A percentile compares a stretch with the other conserved stretches of the same genome.
Conservation (phyloP, 2,888 invertebrate genomes). For the Micropterix aruncella region DNA sequence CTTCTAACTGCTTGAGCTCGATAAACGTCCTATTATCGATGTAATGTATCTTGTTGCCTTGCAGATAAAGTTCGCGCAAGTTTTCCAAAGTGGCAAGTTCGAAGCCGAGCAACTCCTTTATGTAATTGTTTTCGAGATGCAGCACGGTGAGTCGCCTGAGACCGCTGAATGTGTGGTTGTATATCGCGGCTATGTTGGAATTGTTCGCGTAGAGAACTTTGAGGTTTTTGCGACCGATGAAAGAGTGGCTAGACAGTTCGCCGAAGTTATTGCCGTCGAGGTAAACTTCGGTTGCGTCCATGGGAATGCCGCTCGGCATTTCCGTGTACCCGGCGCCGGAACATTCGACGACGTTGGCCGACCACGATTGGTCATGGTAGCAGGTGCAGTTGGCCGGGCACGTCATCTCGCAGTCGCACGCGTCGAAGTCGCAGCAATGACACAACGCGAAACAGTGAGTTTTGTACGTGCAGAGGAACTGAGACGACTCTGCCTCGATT, state of each 20-base stretch:
- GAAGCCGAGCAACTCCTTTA: constrained; percentile 64
- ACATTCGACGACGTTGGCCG: constrained; percentile 86
- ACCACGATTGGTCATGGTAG: constrained; percentile 89
- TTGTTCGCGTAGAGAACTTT: constrained; percentile 79
- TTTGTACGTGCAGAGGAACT: constrained; percentile 85
- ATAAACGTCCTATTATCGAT: constrained; percentile 79
- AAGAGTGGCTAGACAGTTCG: constrained; percentile 75
- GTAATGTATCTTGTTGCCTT: constrained; percentile 68
- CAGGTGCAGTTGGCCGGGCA: constrained; percentile 90
- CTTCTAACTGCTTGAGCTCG: constrained; percentile 67
- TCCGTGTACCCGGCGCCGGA: constrained; percentile 66
- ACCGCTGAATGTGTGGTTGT: constrained; percentile 86
- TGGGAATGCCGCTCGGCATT: constrained; percentile 79
- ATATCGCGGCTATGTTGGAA: constrained; percentile 70
- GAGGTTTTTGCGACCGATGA: constrained; percentile 83
- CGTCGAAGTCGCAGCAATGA: constrained; percentile 93
- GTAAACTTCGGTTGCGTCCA: constrained; percentile 92
- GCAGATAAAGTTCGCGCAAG: constrained; percentile 74
- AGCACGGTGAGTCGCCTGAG: constrained; percentile 63
- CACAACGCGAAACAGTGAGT: constrained; percentile 90
- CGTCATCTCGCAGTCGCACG: constrained; percentile 95
- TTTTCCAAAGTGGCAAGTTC: constrained; percentile 72
- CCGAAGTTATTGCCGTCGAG: constrained; percentile 85
- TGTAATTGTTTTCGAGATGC: constrained; percentile 78
- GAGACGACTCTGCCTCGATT: constrained; percentile 73